Conservation (phyloP, 2,113 vertebrate genomes). For the Hyperoodon ampullatus region DNA sequence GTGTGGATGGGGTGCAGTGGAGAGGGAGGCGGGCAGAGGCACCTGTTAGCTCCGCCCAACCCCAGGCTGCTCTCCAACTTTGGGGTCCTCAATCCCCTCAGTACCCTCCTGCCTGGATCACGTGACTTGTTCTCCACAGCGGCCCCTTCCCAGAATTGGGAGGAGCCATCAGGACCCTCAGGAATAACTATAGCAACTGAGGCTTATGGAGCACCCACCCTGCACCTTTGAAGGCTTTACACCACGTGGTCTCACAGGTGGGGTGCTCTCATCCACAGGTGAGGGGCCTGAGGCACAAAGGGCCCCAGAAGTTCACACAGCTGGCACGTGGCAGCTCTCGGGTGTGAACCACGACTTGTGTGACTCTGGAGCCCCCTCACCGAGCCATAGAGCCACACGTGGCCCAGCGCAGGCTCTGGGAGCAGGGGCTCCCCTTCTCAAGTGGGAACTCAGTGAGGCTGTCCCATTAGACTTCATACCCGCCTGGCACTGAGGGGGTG, state of each 20-base stretch:
- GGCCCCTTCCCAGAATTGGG: neutral
- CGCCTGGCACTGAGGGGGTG: accelerated
- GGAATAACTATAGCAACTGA: neutral
- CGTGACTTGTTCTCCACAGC: neutral
- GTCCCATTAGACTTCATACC: neutral
- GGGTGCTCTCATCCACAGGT: neutral
- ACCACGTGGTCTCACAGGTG: neutral
- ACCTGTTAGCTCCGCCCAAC: no score
- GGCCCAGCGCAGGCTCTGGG: accelerated
- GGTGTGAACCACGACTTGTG: neutral
- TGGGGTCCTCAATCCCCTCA: neutral
- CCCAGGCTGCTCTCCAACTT: neutral
- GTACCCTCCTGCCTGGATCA: neutral
- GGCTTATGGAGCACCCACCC: accelerated
- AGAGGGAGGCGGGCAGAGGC: neutral
- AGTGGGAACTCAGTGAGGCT: neutral
- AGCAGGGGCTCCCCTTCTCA: neutral
- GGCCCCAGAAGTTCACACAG: neutral
- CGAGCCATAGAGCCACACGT: accelerated
- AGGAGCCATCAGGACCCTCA: neutral
- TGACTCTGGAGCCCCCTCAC: neutral
- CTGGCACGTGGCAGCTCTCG: neutral
- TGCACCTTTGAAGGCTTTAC: neutral
- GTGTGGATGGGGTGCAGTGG: neutral
- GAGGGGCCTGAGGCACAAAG: neutral